These are phyloP conservation scores for Mamestra brassicae DNA, from an alignment of 2,888 invertebrate genomes.

Conservation along the genomic window DNA sequence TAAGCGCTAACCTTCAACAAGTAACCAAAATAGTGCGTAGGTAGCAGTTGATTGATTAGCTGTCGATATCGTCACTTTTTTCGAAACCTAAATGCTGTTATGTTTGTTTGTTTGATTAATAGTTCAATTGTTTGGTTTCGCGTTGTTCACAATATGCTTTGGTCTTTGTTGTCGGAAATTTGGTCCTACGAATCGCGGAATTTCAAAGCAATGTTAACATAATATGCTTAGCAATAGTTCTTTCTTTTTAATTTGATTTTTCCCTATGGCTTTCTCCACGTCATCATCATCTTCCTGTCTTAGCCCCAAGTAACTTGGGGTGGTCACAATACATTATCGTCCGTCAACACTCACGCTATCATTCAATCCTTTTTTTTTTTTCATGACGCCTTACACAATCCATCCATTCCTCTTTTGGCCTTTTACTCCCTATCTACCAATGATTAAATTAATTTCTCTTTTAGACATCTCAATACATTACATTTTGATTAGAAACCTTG, in stretches of 20 bases:
- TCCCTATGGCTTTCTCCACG: not conserved
- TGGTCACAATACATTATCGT: not conserved
- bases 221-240: not conserved
- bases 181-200: not conserved
- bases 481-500: not conserved
- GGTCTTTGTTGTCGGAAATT: conserved; percentile 13
- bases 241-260: not conserved
- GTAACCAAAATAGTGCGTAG: conserved; percentile 53
- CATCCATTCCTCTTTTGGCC: not conserved
- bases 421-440: no score
- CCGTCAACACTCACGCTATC: not conserved
- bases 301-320: no score
- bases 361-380: not conserved
- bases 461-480: not conserved
- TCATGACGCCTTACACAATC: not conserved
- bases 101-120: conserved; percentile 54
- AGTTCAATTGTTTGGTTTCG: conserved; percentile 36
- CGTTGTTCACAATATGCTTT: conserved; percentile 8
- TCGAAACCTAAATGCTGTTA: conserved; percentile 43
- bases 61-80: conserved; percentile 61
- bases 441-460: not conserved
- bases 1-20: conserved; percentile 52
- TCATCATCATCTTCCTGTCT: no score
- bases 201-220: not conserved
- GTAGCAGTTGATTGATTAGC: conserved; percentile 62